Conservation (phyloP, 2,888 invertebrate species). For the Cephus rjabovi region DNA sequence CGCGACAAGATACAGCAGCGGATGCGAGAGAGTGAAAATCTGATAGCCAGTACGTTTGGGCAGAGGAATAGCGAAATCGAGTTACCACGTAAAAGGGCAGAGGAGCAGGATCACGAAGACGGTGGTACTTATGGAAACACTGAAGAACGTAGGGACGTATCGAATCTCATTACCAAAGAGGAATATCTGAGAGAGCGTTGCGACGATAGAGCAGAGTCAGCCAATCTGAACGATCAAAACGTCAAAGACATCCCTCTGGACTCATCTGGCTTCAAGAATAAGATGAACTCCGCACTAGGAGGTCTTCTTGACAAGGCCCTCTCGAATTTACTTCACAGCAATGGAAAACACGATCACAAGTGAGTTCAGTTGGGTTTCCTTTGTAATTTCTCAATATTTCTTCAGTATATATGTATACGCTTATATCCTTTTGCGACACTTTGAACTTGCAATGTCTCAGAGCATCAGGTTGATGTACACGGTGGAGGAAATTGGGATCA, state of each 20-base stretch:
- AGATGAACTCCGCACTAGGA: constrained; percentile 47
- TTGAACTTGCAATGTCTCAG: neutral
- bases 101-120: constrained; percentile 22
- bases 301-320: constrained; percentile 56
- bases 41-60: constrained; percentile 55
- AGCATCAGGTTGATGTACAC: neutral
- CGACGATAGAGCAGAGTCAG: constrained; percentile 3
- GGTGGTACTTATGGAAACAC: neutral
- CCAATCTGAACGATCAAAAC: constrained; percentile 16
- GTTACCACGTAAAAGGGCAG: constrained; percentile 3
- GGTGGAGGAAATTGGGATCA: neutral
- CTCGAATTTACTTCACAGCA: constrained; percentile 58
- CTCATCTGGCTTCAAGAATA: constrained; percentile 44
- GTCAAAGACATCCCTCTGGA: constrained; percentile 33
- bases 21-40: constrained; percentile 61
- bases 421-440: neutral
- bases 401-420: neutral
- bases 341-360: constrained; percentile 62
- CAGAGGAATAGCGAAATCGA: constrained; percentile 31
- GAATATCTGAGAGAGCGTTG: constrained; percentile 10
- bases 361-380: constrained; percentile 34
- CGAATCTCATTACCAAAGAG: constrained; percentile 32
- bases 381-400: neutral
- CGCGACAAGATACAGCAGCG: constrained; percentile 63
- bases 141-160: constrained; percentile 8